Base-by-base conservation (phyloP, 2,888 invertebrate species). In the Drosophila paranaensis region DNA sequence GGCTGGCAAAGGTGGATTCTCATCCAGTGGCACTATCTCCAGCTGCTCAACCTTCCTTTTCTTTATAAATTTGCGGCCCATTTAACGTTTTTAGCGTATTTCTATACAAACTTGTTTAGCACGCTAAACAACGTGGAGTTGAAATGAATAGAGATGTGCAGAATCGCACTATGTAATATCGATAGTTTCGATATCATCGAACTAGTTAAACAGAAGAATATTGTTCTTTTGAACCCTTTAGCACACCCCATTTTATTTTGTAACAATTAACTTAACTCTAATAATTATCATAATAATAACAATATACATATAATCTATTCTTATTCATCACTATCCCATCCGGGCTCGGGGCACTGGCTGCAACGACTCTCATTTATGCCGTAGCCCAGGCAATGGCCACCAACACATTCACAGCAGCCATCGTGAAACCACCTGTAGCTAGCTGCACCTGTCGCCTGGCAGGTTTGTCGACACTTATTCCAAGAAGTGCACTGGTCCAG, bases 331-430 rank as follows among this genome's bases (percentile, higher is more conserved):
- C 94, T 92, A 61, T 95, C 95, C 69, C 95, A 95, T 72, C 95
- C 95, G 33, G 94, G 94, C 53, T 94, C 94, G 0, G 95, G 95
- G 79, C 95, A 95, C 57, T 94, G 94, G 27, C 94, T 92, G 81
- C 95, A 95, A 79, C 96, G 95, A 93, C 97, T 97, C 90, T 97
- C 96, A 85, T 97, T 96, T 77, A 97, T 95, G 1, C 98, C 98
- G 91, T 97, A 98, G 91, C 97, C 97, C 74, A 97, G 94, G 91
- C 98, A 98, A 50, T 95, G 96, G 77, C 96, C 95, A 2, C 98
- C 98, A 58, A 98, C 95, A 91, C 98, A 98, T 92, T 98, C 97
- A 92, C 98, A 98, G 91, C 98, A 98, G 0, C 98, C 98, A 90
- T 97, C 97, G 92, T 97, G 97, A 93, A 98, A 98, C 73, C 72